Evolutionary conservation across 2,888 invertebrate genomes (phyloP), one percentile per base, ranked within the genome.

Genomic region (Chymomyza fuscimana): DNA sequence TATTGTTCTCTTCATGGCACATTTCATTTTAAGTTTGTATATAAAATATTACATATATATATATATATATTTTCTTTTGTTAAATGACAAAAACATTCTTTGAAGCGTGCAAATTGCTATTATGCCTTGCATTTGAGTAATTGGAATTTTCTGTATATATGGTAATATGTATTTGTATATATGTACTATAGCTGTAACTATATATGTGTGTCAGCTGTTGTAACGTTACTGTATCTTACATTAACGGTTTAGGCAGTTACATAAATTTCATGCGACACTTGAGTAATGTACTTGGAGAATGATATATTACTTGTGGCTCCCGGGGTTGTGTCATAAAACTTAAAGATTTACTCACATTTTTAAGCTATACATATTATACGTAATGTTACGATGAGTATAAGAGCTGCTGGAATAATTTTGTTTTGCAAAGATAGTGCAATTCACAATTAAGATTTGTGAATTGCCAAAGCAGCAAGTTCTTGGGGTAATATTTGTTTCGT

Each of bases 251-350:
- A 40, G 67, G 66, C 15, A 65, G 66, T n/a, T 61, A 36, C 66
- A 76, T 76, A 77, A 77, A 69, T 74, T 61, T 29, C 9, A 65
- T 59, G 54, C 69, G 69, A 63, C 67, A 69, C 63, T 76, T 77
- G 77, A 77, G 77, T 69, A 67, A 76, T 76, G 68, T 67, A 63
- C 66, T 64, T 70, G 58, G 19, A 59, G 73, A 52, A 71, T 77
- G 67, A 77, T 74, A 74, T 71, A 77, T 77, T 51, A 63, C 71
- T 67, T 65, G 19, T 69, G 70, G 54, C 59, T 73, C 64, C 65
- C 58, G 22, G 12, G 16, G 2, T 36, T n/a, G 51, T 51, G 15
- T n/a, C 9, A 4, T 16, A 19, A 9, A 7, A 19, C 10, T 19
- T 5, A 19, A n/a, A 54, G 19, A 19, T 54, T 58, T 12, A 29